Base-by-base conservation (phyloP, 2,888 invertebrate genomes). In the Tinea trinotella region DNA sequence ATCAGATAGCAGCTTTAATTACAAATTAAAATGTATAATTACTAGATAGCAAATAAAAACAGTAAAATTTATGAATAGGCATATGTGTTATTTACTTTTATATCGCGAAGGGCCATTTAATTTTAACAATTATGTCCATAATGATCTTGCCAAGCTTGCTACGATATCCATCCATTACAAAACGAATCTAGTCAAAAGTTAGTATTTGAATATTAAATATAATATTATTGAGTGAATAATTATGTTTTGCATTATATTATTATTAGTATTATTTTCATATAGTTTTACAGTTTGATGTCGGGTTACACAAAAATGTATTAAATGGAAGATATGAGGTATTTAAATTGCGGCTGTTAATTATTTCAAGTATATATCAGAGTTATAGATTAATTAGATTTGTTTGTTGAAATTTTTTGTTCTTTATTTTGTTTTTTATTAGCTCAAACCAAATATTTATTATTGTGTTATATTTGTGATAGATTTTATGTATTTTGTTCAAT, bases 271-370 rank as follows among this genome's bases (percentile, higher is more conserved):
- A 15, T 22, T 24, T 50, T 50, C 10, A 50, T 24, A 69, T 83
- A 82, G 83, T 67, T 75, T 78, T 76, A 80, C 82, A 79, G 78
- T 77, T 79, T 76, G 80, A 83, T 81, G 82, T 83, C 82, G 76
- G 77, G 82, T 83, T 80, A 77, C 76, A 75, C 77, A 81, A 83
- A 66, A 79, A 49, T 54, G 56, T 54, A 56, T 57, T 59, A 56
- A 59, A 56, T 60, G 60, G 60, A 59, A 56, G 56, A 56, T 57
- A 57, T 56, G 57, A 60, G 60, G 60, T 60, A 81, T 82, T 81
- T 71, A 50, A 50, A 13, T 80, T 71, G 67, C 80, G 85, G 81
- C 81, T 82, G 79, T 80, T 68, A 66, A 62, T 66, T 70, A 68
- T 34, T 52, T 17, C 34, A 4, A 19, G 10, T 53, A n/a, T 18